These are phyloP conservation scores for Heliconius charithonia DNA, from an alignment of 2,888 invertebrate species.

Conservation along the genomic window DNA sequence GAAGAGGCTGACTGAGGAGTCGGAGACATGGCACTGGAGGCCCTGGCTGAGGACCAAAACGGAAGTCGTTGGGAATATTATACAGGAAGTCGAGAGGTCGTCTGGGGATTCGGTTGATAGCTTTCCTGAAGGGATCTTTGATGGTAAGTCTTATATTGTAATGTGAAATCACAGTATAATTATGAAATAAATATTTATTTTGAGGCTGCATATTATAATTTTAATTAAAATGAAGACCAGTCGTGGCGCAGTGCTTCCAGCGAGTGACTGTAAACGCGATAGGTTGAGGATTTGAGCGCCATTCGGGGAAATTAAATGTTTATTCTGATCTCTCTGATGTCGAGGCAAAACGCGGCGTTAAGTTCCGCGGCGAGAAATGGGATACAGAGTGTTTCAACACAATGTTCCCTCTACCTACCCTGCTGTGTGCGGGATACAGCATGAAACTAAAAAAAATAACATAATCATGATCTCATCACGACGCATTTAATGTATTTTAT, in stretches of 20 bases:
- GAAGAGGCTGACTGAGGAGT: conserved; percentile 62
- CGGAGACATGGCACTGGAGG: conserved; percentile 72
- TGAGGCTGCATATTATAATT: too few species aligned
- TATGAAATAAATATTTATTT: too few species aligned
- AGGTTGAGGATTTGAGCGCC: too few species aligned
- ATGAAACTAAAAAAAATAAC: background rate
- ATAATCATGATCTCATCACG: background rate
- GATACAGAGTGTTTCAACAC: too few species aligned
- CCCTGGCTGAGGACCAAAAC: conserved; percentile 74
- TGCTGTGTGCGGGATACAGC: background rate
- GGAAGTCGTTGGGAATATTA: conserved; percentile 59
- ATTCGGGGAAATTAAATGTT: too few species aligned
- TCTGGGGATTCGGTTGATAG: conserved; percentile 76
- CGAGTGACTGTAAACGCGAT: too few species aligned
- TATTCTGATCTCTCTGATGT: too few species aligned
- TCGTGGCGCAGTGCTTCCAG: too few species aligned
- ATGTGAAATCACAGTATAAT: too few species aligned
- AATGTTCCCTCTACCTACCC: background rate
- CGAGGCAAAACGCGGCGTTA: too few species aligned
- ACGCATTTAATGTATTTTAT: background rate
- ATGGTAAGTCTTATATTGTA: conserved; percentile 57
- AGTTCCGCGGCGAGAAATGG: too few species aligned
- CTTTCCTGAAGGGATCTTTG: conserved; percentile 81
- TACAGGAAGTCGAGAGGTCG: conserved; percentile 57
- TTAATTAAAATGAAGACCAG: too few species aligned